Percentiles rank a stretch among this genome's conserved stretches.
Conservation (phyloP, 2,113 vertebrate species). For the Channa maculata region DNA sequence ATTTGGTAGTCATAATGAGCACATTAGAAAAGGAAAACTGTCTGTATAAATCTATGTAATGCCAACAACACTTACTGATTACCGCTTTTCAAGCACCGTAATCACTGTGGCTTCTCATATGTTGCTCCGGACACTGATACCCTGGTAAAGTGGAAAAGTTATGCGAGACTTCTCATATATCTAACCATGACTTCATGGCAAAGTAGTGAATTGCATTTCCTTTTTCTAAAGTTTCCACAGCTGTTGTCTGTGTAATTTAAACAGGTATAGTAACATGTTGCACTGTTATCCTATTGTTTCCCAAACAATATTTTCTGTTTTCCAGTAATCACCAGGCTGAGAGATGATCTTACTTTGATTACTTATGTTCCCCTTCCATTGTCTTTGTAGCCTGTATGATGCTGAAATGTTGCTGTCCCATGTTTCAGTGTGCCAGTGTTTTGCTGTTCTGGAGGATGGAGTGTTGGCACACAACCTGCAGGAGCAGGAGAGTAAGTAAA, state of each 20-base stretch:
- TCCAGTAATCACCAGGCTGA: too few species aligned
- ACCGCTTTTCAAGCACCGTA: constrained; percentile 24
- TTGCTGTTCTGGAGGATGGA: constrained; percentile 83
- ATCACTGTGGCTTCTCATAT: constrained; percentile 1
- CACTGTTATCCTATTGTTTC: constrained; percentile 22
- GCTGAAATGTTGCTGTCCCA: constrained; percentile 32
- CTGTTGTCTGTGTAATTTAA: constrained; percentile 38
- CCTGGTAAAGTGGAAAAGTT: constrained; percentile 26
- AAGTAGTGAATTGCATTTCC: constrained; percentile 12
- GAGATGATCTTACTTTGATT: neutral
- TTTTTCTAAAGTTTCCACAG: constrained; percentile 18
- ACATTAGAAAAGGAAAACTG: neutral
- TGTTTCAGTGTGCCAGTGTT: constrained; percentile 79
- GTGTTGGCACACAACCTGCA: constrained; percentile 82
- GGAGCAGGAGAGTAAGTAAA: constrained; percentile 84
- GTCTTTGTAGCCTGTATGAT: neutral
- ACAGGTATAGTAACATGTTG: constrained; percentile 19
- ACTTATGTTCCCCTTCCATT: neutral
- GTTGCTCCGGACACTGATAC: constrained; percentile 10
- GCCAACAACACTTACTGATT: neutral
- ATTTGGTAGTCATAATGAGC: constrained; percentile 53
- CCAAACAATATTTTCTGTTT: neutral
- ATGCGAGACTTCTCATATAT: constrained; percentile 30
- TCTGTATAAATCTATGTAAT: too few species aligned
- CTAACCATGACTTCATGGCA: constrained; percentile 25